These are phyloP conservation scores for Epinotia brunnichana DNA, from an alignment of 2,888 invertebrate species.

Conservation along the genomic window DNA sequence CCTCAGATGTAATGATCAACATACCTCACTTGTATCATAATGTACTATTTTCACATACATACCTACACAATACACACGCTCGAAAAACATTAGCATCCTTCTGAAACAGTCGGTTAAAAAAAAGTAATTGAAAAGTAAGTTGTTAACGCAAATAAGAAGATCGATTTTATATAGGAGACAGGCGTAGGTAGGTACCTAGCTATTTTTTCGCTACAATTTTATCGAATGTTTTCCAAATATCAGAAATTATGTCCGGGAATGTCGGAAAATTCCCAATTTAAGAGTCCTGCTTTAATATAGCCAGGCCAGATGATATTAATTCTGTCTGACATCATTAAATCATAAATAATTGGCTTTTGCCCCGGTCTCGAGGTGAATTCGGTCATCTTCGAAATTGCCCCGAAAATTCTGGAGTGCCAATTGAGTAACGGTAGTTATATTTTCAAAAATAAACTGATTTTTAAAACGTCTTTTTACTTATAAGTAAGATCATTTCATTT, in stretches of 20 bases:
- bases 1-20: too few relatives aligned
- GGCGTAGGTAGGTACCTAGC: not conserved
- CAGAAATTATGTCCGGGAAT: not conserved
- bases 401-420: constrained; percentile 18
- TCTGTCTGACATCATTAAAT: constrained; percentile 14
- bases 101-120: too few relatives aligned
- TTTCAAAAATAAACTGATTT: too few relatives aligned
- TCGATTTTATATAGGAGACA: not conserved
- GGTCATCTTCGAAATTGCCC: not conserved
- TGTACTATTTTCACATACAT: too few relatives aligned
- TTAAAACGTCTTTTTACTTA: too few relatives aligned
- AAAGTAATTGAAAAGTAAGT: not conserved
- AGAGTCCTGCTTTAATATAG: constrained; percentile 14
- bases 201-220: constrained; percentile 1
- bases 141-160: not conserved
- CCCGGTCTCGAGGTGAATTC: not conserved
- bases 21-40: too few relatives aligned
- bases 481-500: too few relatives aligned
- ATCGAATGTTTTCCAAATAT: constrained; percentile 15
- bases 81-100: too few relatives aligned
- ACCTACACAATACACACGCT: too few relatives aligned
- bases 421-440: not conserved
- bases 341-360: constrained; percentile 28
- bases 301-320: constrained; percentile 14
- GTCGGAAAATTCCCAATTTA: constrained; percentile 6